Conservation (phyloP, 2,888 invertebrate species). For the Agonopterix subpropinquella region DNA sequence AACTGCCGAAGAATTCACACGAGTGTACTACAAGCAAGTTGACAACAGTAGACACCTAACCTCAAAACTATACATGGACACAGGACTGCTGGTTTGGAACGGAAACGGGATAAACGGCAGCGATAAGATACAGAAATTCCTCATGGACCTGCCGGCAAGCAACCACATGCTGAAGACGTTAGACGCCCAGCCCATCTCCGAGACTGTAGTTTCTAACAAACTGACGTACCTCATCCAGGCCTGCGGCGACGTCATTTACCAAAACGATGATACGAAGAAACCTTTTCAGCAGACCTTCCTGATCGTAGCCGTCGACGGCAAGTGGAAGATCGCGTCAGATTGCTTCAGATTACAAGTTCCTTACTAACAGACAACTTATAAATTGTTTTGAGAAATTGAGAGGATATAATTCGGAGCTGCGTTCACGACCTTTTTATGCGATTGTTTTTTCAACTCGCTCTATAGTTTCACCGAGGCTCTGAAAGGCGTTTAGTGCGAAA, state of each 20-base stretch:
- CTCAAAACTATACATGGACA: constrained; percentile 87
- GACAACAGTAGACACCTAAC: constrained; percentile 91
- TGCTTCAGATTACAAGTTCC: constrained; percentile 87
- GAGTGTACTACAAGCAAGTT: constrained; percentile 90
- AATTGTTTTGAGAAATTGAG: no score
- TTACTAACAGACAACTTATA: constrained; percentile 21
- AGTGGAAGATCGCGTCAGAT: constrained; percentile 96
- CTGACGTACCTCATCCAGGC: constrained; percentile 89
- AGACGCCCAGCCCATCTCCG: constrained; percentile 91
- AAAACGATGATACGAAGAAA: constrained; percentile 72
- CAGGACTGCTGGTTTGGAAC: constrained; percentile 93
- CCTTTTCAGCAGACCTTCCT: constrained; percentile 91
- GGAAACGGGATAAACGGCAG: constrained; percentile 89
- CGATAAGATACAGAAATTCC: constrained; percentile 89
- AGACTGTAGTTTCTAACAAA: constrained; percentile 84
- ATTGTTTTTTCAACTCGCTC: no score
- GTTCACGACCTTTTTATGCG: no score
- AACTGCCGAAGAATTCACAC: constrained; percentile 92
- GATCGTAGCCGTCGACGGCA: constrained; percentile 90
- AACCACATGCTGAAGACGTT: constrained; percentile 85
- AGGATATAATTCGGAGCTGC: no score
- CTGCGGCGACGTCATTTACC: constrained; percentile 87
- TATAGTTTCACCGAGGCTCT: no score
- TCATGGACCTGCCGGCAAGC: constrained; percentile 87
- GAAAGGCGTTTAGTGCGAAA: no score